Conservation (phyloP, 2,113 vertebrate genomes). For the Crocuta crocuta region DNA sequence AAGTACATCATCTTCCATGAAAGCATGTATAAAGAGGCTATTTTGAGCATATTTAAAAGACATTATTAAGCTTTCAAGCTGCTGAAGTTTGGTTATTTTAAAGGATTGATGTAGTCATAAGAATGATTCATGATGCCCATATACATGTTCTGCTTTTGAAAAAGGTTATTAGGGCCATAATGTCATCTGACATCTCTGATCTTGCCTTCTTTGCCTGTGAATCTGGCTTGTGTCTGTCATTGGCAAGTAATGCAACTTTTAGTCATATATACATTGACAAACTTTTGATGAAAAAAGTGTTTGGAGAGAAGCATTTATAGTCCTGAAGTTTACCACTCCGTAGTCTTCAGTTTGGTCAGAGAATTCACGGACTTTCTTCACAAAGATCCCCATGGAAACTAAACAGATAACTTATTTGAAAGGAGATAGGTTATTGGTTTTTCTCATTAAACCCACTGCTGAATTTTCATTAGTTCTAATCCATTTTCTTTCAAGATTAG, state of each 20-base stretch:
- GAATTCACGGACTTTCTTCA: slow-evolving; percentile 40
- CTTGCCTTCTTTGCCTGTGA: neutral
- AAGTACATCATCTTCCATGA: slow-evolving; percentile 33
- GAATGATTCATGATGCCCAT: neutral
- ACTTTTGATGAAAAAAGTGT: slow-evolving; percentile 13
- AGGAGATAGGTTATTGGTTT: slow-evolving; percentile 71
- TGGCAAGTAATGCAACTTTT: neutral
- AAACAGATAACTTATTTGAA: slow-evolving; percentile 66
- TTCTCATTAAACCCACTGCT: slow-evolving; percentile 65
- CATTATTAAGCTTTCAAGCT: neutral
- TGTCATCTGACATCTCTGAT: neutral
- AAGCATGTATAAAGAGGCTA: neutral
- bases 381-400: slow-evolving; percentile 63
- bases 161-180: neutral
- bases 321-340: neutral
- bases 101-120: neutral
- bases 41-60: slow-evolving; percentile 15
- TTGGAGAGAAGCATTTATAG: slow-evolving; percentile 2
- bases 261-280: neutral
- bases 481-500: slow-evolving; percentile 69
- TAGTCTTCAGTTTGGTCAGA: neutral
- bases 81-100: neutral
- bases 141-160: neutral
- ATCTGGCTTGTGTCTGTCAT: neutral
- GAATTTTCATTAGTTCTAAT: slow-evolving; percentile 75